phyloP scores from a whole-genome alignment of 2,113 vertebrate species.

The Odocoileus virginianus region DNA sequence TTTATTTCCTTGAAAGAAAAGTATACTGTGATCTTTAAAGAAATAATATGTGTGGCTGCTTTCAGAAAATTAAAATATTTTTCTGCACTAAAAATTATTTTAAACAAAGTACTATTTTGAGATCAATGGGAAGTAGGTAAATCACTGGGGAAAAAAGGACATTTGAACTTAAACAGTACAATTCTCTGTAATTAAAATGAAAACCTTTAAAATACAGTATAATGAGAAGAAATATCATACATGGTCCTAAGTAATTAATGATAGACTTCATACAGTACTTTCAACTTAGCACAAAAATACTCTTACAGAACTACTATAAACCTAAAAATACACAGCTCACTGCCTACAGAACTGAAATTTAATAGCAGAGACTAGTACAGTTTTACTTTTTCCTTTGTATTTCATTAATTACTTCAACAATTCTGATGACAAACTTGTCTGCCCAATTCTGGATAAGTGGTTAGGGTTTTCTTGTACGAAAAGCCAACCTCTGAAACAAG shows the following conservation, averaged over 20 bases:
- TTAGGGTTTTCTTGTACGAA: constrained; percentile 51
- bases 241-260: constrained; percentile 38
- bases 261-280: constrained; percentile 18
- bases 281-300: neutral
- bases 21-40: neutral
- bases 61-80: neutral
- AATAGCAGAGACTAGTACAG: neutral
- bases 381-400: neutral
- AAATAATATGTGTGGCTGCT: neutral
- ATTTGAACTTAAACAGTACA: neutral
- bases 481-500: constrained; percentile 63
- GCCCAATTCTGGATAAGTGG: constrained; percentile 22
- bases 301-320: neutral
- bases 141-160: neutral
- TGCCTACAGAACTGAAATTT: neutral
- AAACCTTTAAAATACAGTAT: constrained; percentile 20
- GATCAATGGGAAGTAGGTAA: neutral
- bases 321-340: neutral
- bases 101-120: constrained; percentile 31
- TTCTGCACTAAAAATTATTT: neutral
- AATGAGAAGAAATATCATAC: neutral
- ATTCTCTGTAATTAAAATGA: neutral
- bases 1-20: neutral
- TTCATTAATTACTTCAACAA: neutral
- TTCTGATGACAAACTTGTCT: constrained; percentile 1